Base-by-base conservation (phyloP, 2,888 invertebrate genomes). In the Alviniconcha strummeri region DNA sequence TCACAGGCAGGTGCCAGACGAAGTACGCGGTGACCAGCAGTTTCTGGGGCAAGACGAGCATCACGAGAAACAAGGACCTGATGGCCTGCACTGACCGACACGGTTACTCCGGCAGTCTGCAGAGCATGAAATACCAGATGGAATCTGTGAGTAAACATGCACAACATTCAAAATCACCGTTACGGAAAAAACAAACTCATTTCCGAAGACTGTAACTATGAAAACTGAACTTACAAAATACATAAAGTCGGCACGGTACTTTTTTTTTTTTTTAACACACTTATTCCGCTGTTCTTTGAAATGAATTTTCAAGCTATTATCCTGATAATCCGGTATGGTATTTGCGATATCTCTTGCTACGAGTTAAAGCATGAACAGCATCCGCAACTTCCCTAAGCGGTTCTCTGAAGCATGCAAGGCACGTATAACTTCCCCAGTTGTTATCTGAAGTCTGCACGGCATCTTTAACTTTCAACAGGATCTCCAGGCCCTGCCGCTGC, bases 1-100 rank as follows among this genome's bases (percentile, higher is more conserved):
- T 98, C 0, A 96, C 97, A 83, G 98, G 98, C 0, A 95, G 95
- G 54, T 98, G 98, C 91, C 95, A 96, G 76, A 97, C 97, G 0
- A 95, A 95, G 56, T 98, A 98, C 92, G 93, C 84, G 64, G 83
- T 89, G 17, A 84, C 83, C 5, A 82, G 82, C 17, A 82, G 85
- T 9, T 89, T 88, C 15, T 91, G 90, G 89, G 85, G 86, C 81
- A 85, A 86, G 6, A 86, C 85, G 36, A 90, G 86, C 56, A 86
- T 93, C 79, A 91, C 86, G 84, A 93, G 93, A 86, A 88, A 88
- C 60, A 94, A 93, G 86, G 90, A 93, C 85, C 82, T 93, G 36
- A 81, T 90, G 19, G 88, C 87, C n/a, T 94, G 93, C 85, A 88
- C 89, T 9, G 89, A 91, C 72, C 89, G 93, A 77, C 89, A 91